Base-by-base conservation (phyloP, 2,113 vertebrate genomes). In the Lamprotornis superbus region DNA sequence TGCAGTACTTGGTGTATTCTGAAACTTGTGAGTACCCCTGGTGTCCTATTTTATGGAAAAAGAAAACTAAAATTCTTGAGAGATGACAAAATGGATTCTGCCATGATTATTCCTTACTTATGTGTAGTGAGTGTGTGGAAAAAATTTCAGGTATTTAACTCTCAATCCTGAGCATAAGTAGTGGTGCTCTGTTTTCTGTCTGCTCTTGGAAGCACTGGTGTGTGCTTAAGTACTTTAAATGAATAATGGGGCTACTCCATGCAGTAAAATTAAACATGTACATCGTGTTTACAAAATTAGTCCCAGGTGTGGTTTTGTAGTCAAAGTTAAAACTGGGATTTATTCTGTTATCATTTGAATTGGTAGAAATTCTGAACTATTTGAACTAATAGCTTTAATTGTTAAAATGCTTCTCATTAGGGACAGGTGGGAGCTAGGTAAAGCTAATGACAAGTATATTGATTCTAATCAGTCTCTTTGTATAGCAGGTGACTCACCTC, bases 111-210 rank as follows among this genome's bases (percentile, higher is more conserved):
- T 90, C 31, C 70, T 92, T 80, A n/a, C n/a, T 85, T 56, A 4
- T 3, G 2, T 57, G 11, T 59, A 40, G 64, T 87, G 60, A 57
- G 19, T 3, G 12, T 46, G 8, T 65, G 83, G 85, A 87, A 94
- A 92, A 94, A 81, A 95, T 37, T 10, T 59, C 46, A 67, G 69
- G 39, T 87, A 95, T 94, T 95, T 91, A 89, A 63, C 59, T 88
- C 42, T 85, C 63, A 55, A 33, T 91, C 65, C 42, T 70, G 76
- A 78, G 35, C n/a, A 33, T n/a, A 42, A 89, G 33, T 49, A 35
- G 15, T 21, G 64, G 56, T 50, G 55, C 19, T 95, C 80, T 78
- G 42, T 74, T 89, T 87, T 81, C 15, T 31, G 6, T 77, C 80
- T 83, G 47, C 39, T 91, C 55, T 10, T 74, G 31, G 46, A 74